Evolutionary conservation across 2,797 vertebrate species (phyloP), one percentile per base, ranked within the genome.

Genomic region (Fratercula arctica): DNA sequence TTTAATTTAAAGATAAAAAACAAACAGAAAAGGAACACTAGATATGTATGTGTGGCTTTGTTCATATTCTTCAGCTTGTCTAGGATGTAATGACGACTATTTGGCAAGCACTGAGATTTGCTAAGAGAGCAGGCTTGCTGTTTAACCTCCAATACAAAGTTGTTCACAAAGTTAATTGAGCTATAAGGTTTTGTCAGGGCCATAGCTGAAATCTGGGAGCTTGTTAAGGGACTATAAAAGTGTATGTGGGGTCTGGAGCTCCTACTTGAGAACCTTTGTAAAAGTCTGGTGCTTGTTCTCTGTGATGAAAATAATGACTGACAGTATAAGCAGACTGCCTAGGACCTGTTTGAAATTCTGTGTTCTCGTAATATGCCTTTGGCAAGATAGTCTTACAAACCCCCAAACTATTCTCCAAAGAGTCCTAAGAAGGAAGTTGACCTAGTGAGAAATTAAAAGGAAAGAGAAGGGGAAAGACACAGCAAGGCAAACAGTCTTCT

Each of bases 1-100:
- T 97, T 92, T 85, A 84, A 91, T 84, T 94, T 94, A 76, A 89
- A 92, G 94, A 88, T 63, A 83, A 87, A 87, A 84, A 88, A 45
- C 17, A 59, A 87, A 57, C 53, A 57, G 66, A 85, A 93, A 53
- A 91, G 33, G 53, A 95, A 31, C 17, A 16, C 48, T 78, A 72
- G 72, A 89, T 95, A 37, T 31, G 18, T 89, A 73, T 96, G 69
- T 94, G 28, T 46, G 26, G 56, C 57, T 77, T 91, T 54, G 20
- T 89, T 97, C 68, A 16, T 70, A 31, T 78, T 9, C 56, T 90
- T 92, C 78, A 72, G 59, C 48, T 83, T 94, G 46, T 84, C 60
- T 87, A 20, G 46, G 21, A 70, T 69, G 33, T 68, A 35, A 29
- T 63, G 63, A n/a, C 54, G 80, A 41, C 56, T 82, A 28, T 79